Evolutionary conservation across 2,113 vertebrate genomes (phyloP).

Genomic region (Pyrgilauda ruficollis): DNA sequence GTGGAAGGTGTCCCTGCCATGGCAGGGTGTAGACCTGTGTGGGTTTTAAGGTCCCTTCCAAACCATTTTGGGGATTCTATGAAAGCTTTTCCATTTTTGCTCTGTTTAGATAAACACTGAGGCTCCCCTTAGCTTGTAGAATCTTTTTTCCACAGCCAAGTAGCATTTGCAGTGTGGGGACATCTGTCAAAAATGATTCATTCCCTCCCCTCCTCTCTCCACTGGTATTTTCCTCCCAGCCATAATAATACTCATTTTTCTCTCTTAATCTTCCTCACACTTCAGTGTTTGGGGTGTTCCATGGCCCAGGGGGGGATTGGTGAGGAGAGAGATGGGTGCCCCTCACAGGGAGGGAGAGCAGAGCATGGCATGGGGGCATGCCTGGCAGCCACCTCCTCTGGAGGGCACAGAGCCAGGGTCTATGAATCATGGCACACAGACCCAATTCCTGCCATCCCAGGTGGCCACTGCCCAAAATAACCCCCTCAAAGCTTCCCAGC

Average conservation of each 20-base stretch:
- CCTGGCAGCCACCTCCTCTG: neutral
- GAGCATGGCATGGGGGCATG: rapidly evolving
- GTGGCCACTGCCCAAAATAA: neutral
- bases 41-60: neutral
- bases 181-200: slow-evolving; percentile 30
- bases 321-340: neutral
- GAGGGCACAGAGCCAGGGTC: neutral
- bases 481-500: neutral
- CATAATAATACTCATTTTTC: neutral
- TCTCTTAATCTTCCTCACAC: neutral
- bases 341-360: neutral
- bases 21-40: neutral
- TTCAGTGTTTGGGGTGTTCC: neutral
- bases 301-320: neutral
- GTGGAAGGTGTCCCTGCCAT: neutral
- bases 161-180: neutral
- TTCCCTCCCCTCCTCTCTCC: neutral
- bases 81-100: neutral
- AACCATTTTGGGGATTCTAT: neutral
- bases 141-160: neutral
- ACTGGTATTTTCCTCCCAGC: neutral
- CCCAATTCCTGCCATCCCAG: neutral
- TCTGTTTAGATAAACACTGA: neutral
- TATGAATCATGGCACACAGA: neutral
- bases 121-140: neutral